Conservation (phyloP, 2,888 invertebrate species). For the Caenorhabditis sp. region DNA sequence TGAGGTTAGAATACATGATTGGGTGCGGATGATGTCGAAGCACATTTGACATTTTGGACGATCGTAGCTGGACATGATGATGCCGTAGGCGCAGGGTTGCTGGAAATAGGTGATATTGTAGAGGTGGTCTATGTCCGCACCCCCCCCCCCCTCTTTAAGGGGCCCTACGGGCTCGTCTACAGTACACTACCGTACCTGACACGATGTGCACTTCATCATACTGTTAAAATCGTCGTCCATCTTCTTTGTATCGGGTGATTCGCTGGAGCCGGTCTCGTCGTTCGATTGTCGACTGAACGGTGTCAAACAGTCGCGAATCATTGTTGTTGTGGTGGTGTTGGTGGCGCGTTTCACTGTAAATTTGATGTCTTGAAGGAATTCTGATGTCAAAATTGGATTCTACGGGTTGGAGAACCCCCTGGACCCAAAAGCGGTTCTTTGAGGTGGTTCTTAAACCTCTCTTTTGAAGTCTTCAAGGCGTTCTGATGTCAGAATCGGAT, state of each 20-base stretch:
- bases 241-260: constrained; percentile 52
- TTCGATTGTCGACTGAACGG: constrained; percentile 56
- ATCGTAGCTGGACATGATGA: constrained; percentile 55
- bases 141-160: too few relatives aligned
- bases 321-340: not conserved
- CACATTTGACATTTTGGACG: constrained; percentile 61
- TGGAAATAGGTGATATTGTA: too few relatives aligned
- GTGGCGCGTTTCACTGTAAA: constrained; percentile 49
- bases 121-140: too few relatives aligned
- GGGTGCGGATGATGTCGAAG: constrained; percentile 48
- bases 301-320: constrained; percentile 52
- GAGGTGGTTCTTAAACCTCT: too few relatives aligned
- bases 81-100: constrained; percentile 48
- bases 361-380: too few relatives aligned
- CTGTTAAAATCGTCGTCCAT: constrained; percentile 44
- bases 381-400: too few relatives aligned
- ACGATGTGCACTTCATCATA: constrained; percentile 44
- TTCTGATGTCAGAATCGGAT: too few relatives aligned
- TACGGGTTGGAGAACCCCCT: not conserved
- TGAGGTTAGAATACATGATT: constrained; percentile 14
- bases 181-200: too few relatives aligned
- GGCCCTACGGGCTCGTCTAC: too few relatives aligned
- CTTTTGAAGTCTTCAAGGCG: too few relatives aligned
- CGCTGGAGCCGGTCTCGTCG: constrained; percentile 53
- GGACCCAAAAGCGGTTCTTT: too few relatives aligned